Percentiles rank a stretch among this genome's conserved stretches.
Conservation (phyloP, 2,888 invertebrate species). For the Idaea biselata region DNA sequence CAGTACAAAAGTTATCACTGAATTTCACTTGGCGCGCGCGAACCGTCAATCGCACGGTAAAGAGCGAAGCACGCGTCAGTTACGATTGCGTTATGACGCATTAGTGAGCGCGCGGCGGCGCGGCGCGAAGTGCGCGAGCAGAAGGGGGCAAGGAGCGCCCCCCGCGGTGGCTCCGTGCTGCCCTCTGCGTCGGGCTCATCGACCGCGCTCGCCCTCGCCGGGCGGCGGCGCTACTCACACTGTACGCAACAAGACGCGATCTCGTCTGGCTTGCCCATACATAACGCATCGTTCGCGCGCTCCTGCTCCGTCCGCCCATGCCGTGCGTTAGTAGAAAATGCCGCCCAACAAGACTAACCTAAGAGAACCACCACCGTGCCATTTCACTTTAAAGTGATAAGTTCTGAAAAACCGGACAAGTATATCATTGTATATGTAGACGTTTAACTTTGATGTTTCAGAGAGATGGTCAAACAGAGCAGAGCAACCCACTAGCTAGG, state of each 20-base stretch:
- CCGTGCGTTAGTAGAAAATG: background rate
- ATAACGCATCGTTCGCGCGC: constrained; percentile 24
- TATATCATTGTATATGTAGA: no score
- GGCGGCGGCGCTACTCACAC: constrained; percentile 51
- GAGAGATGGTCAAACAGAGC: no score
- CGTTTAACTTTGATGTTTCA: no score
- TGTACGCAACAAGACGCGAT: constrained; percentile 58
- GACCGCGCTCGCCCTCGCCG: constrained; percentile 72
- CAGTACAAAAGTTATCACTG: constrained; percentile 59
- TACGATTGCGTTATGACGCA: constrained; percentile 73
- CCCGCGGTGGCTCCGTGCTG: constrained; percentile 66
- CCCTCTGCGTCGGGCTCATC: constrained; percentile 78
- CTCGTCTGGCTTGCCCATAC: constrained; percentile 35
- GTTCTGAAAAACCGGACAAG: no score
- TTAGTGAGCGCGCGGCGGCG: constrained; percentile 79
- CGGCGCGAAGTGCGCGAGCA: constrained; percentile 67
- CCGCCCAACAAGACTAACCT: background rate
- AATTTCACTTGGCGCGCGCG: constrained; percentile 76
- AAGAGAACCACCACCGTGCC: background rate
- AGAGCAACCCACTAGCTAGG: no score
- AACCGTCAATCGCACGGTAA: constrained; percentile 40
- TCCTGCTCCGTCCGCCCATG: constrained; percentile 5
- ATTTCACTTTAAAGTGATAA: background rate
- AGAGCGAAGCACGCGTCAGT: constrained; percentile 58
- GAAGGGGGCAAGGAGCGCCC: constrained; percentile 52